Evolutionary conservation across 2,888 invertebrate genomes (phyloP), one percentile per base, ranked within the genome.

Genomic region (Pyrochroa serraticornis): DNA sequence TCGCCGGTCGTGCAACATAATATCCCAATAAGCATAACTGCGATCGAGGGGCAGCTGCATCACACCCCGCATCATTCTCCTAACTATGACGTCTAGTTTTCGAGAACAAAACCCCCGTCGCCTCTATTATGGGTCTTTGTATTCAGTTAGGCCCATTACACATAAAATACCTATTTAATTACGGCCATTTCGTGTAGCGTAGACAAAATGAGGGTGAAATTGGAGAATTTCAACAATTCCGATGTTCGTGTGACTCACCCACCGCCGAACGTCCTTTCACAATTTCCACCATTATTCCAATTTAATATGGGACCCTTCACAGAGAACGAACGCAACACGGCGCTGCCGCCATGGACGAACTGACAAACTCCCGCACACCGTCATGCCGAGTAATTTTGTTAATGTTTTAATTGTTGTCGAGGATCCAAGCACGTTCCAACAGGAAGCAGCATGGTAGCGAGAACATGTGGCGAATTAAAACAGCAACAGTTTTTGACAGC

Each of bases 81-180:
- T 62, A 63, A 61, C 58, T 63, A 62, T 64, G 63, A 62, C 62
- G 56, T 61, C 54, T 49, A 48, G 39, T 58, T 59, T 45, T 54
- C 45, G 54, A 56, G 63, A 64, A 67, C 64, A 67, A 54, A 63
- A 62, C 66, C 66, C 71, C 70, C 67, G 70, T 65, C 64, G 67
- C 61, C 63, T 67, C 66, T 68, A 73, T 75, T 72, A 73, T 67
- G 64, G 69, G 66, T 75, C 67, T 74, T 76, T 76, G 76, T 76
- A 67, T 70, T 69, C 67, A 64, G 66, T 67, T 67, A 65, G 65
- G 66, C 67, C 72, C 69, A 70, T 71, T 69, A 70, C 68, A 72
- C 71, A 74, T 74, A 75, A 76, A 76, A 75, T 75, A 75, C 72
- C 72, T 72, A 71, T 75, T 77, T 76, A 75, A 74, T 74, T 75